Evolutionary conservation across 2,113 vertebrate species (phyloP).

Genomic region (Sinocyclocheilus maitianheensis): DNA sequence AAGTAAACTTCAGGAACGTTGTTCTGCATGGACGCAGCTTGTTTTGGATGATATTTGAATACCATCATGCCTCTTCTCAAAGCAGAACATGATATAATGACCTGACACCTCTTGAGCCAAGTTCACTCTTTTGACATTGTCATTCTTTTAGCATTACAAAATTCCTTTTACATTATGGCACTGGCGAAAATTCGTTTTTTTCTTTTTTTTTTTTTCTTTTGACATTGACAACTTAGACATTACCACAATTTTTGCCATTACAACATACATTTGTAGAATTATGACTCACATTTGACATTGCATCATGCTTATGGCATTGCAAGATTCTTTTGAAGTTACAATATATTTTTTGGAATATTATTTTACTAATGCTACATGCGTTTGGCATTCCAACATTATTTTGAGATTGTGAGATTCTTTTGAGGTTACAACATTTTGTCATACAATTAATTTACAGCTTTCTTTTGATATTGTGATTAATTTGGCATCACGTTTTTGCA

Average conservation of each 20-base stretch:
- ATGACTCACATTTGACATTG: neutral
- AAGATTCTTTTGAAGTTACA: neutral
- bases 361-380: neutral
- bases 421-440: neutral
- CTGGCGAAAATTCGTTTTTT: too few relatives aligned
- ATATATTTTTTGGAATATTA: too few relatives aligned
- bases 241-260: neutral
- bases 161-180: too few relatives aligned
- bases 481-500: too few relatives aligned
- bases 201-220: neutral
- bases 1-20: constrained; percentile 16
- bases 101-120: neutral
- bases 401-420: neutral
- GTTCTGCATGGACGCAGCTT: constrained; percentile 21
- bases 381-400: neutral
- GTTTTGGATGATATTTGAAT: constrained; percentile 4
- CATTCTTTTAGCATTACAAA: neutral
- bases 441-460: neutral
- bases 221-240: neutral
- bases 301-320: neutral
- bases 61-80: neutral
- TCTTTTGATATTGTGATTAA: neutral
- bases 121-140: neutral
- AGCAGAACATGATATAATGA: constrained; percentile 6
- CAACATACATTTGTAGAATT: neutral